Evolutionary conservation across 2,888 invertebrate species (phyloP), one percentile per base, ranked within the genome.

Genomic region (Tholera decimalis): DNA sequence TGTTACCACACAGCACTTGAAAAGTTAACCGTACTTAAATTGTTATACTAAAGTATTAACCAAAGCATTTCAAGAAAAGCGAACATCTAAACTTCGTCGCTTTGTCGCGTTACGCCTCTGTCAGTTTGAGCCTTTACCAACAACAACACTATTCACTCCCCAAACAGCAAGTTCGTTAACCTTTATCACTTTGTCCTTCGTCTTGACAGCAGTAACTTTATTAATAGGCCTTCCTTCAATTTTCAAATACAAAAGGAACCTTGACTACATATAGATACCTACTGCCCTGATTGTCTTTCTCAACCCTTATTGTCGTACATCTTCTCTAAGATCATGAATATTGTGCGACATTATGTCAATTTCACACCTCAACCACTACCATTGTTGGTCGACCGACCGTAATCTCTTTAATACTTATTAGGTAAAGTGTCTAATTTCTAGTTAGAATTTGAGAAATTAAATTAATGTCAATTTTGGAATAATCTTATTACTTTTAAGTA

Each of bases 181-280:
- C 1, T 11, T 28, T 44, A 9, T 20, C 28, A 7, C 24, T 3
- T 20, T 5, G 15, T 24, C 18, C 24, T 24, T 20, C 22, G 24
- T 33, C 30, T 47, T 7, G 1, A 15, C 6, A 15, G 18, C 9
- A 24, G 22, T 41, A 26, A 26, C 39, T 9, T 33, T 33, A 26
- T 54, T 59, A 56, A 60, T 66, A 41, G 46, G 68, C 26, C 56
- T 74, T 20, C 18, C 46, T 39, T 54, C 6, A 56, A 73, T n/a
- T n/a, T n/a, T n/a, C n/a, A n/a, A 55, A 9, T 43, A 41, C 18
- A 9, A 18, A 44, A 15, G 24, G 22, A 41, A 20, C 44, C 26
- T 20, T 39, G 15, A 41, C 33, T n/a, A n/a, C n/a, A n/a, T n/a
- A n/a, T n/a, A n/a, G n/a, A n/a, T n/a, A n/a, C 20, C 18, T 13